phyloP scores from a whole-genome alignment of 1,140 invertebrate species.

The Elymnias hypermnestra region DNA sequence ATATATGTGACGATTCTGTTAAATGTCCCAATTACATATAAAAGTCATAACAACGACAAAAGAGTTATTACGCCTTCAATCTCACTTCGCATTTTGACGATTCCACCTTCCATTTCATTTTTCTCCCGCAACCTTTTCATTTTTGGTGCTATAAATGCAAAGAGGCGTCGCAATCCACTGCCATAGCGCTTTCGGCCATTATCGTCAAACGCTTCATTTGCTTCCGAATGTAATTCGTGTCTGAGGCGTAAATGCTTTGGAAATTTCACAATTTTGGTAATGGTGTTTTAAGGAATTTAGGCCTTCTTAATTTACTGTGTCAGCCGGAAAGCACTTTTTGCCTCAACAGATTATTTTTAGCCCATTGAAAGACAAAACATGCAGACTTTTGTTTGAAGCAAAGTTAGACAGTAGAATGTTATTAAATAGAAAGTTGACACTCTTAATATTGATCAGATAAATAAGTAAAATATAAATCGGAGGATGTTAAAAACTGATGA shows the following conservation, averaged over 20 bases:
- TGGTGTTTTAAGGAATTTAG: constrained; percentile 16
- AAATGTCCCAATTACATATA: no score
- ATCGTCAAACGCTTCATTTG: constrained; percentile 32
- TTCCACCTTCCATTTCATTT: constrained; percentile 24
- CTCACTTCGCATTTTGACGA: neutral
- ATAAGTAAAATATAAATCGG: no score
- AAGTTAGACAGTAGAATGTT: no score
- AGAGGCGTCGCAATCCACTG: constrained; percentile 35
- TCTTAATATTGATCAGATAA: no score
- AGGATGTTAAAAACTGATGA: no score
- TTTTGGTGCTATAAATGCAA: constrained; percentile 47
- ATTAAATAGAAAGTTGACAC: no score
- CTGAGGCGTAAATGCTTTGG: constrained; percentile 13
- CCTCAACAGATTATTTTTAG: neutral
- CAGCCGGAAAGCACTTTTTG: constrained; percentile 1
- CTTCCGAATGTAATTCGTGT: constrained; percentile 17
- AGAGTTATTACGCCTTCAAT: neutral
- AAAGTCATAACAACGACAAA: no score
- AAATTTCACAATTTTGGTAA: constrained; percentile 7
- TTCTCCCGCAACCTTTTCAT: constrained; percentile 36
- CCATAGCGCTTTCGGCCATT: constrained; percentile 27
- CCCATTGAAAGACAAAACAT: neutral
- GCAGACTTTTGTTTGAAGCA: no score
- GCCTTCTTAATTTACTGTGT: constrained; percentile 9
- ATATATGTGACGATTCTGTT: no score